phyloP scores from a whole-genome alignment of 1,140 invertebrate species.

The Colletes gigas region DNA sequence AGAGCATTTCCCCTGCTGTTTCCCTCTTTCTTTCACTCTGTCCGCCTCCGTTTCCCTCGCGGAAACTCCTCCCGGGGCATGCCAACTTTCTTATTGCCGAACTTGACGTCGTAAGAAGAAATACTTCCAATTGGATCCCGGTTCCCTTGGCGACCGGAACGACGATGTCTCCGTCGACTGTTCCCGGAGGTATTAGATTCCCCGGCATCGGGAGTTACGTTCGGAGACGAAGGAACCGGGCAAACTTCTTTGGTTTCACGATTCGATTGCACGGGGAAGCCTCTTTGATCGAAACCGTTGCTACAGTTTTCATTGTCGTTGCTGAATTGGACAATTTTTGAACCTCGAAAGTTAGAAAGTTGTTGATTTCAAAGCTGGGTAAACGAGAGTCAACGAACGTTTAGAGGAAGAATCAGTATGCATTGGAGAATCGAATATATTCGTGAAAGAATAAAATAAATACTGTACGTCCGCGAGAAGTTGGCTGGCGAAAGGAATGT shows the following conservation, averaged over 20 bases:
- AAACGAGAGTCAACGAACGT: no score
- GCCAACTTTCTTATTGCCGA: conserved; percentile 79
- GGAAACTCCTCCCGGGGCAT: conserved; percentile 22
- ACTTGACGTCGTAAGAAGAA: conserved; percentile 74
- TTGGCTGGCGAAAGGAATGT: no score
- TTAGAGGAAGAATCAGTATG: no score
- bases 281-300: no score
- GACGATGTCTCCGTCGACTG: conserved; percentile 21
- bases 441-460: no score
- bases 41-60: background rate
- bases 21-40: conserved; percentile 31
- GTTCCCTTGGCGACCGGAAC: conserved; percentile 52
- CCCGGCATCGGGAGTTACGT: conserved; percentile 37
- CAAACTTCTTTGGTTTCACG: conserved; percentile 6
- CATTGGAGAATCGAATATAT: no score
- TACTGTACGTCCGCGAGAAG: no score
- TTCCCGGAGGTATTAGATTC: conserved; percentile 33
- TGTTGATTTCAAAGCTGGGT: no score
- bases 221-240: background rate
- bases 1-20: conserved; percentile 41
- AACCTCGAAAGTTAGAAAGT: no score
- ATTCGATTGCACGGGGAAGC: background rate
- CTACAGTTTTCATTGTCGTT: no score
- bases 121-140: conserved; percentile 69
- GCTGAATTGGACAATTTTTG: no score